phyloP scores from a whole-genome alignment of 2,888 invertebrate genomes.

The Pollenia griseotomentosa region DNA sequence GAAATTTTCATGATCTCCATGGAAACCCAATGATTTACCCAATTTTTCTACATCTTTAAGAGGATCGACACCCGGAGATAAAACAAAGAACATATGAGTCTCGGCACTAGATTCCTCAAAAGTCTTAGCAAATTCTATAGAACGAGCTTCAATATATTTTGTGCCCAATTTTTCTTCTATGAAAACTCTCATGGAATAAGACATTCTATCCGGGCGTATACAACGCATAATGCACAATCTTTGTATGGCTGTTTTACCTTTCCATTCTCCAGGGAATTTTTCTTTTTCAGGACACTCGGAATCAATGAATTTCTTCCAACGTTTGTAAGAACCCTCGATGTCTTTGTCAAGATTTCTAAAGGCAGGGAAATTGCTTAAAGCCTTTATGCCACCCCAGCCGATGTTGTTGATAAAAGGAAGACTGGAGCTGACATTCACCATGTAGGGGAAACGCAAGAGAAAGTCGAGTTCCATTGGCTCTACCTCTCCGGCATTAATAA shows the following conservation, averaged over 20 bases:
- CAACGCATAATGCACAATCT: slow-evolving; percentile 96
- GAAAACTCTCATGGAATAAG: slow-evolving; percentile 92
- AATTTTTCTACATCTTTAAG: slow-evolving; percentile 95
- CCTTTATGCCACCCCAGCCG: slow-evolving; percentile 93
- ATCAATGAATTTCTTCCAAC: slow-evolving; percentile 97
- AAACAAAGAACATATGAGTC: slow-evolving; percentile 96
- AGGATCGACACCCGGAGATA: slow-evolving; percentile 97
- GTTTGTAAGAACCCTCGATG: slow-evolving; percentile 94
- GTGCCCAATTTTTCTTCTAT: slow-evolving; percentile 95
- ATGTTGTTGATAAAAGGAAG: slow-evolving; percentile 92
- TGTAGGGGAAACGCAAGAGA: slow-evolving; percentile 92
- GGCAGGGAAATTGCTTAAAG: slow-evolving; percentile 90
- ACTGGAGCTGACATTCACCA: slow-evolving; percentile 90
- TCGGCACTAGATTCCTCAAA: slow-evolving; percentile 93
- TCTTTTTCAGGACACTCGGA: slow-evolving; percentile 97
- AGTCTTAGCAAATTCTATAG: slow-evolving; percentile 93
- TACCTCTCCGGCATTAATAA: slow-evolving; percentile 87
- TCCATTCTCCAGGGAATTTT: slow-evolving; percentile 98
- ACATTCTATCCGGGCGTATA: slow-evolving; percentile 96
- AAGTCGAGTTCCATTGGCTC: slow-evolving; percentile 92
- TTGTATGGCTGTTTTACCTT: slow-evolving; percentile 93
- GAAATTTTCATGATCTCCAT: slow-evolving; percentile 92
- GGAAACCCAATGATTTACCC: slow-evolving; percentile 92
- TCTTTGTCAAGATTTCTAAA: slow-evolving; percentile 95
- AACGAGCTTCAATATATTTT: slow-evolving; percentile 91